Base-by-base conservation (phyloP, 2,888 invertebrate species). In the Blera fallax region DNA sequence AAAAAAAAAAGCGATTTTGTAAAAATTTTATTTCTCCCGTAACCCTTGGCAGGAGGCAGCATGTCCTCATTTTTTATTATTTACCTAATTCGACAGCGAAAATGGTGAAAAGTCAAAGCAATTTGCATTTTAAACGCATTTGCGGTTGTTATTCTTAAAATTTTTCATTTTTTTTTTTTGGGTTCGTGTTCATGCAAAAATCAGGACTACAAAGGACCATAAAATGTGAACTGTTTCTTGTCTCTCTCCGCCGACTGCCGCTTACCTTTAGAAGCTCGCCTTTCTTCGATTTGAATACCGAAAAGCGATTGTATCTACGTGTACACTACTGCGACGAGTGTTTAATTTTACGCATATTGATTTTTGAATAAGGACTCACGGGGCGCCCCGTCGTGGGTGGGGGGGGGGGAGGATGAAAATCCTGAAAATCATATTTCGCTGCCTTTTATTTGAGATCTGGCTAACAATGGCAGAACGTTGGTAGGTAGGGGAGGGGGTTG, bases 81-180 rank as follows among this genome's bases (percentile, higher is more conserved):
- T 85, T 81, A 81, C 76, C 81, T 85, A 85, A 85, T 85, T 84
- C 81, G 85, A 85, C 85, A 85, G 72, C 70, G 81, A 81, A 81
- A 81, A 85, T 76, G 84, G 76, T 72, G 81, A 85, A 81, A 81
- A 85, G 85, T 81, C 81, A 81, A 85, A 77, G 81, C 81, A 85
- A 85, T 85, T 85, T 85, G 85, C 85, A 85, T 85, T 85, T 85
- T 85, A 85, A 85, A 85, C 80, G 85, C 85, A 85, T 81, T 85
- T 81, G 81, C 48, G 70, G 81, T 67, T 81, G 72, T 81, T 77
- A 62, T 72, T 85, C 76, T 14, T 21, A 54, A 69, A 74, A 54
- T 52, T n/a, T n/a, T n/a, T n/a, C n/a, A 18, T 45, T 48, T 50
- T 10, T 24, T 54, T 50, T 73, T 54, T 16, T 62, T 65, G 24